Evolutionary conservation across 2,113 vertebrate species (phyloP), one percentile per base, ranked within the genome.

Genomic region (Ceyx cyanopectus): DNA sequence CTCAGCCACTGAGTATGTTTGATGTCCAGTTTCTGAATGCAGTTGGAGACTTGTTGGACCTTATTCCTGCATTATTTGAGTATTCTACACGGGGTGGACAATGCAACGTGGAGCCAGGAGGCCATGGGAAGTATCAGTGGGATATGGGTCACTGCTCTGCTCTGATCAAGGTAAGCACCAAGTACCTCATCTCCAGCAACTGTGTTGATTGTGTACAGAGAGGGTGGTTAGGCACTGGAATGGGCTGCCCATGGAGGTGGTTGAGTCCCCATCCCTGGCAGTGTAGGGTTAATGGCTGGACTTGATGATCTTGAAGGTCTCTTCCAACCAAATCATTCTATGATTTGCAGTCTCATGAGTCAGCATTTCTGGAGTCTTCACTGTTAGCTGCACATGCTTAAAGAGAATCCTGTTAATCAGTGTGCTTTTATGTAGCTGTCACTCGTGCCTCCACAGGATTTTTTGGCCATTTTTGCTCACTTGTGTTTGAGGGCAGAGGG

Each of bases 71-170:
- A 1, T 66, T 99, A 68, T 97, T 97, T 50, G 97, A 97, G 11
- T 37, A 50, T n/a, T 87, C 94, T 54, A 26, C 78, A 27, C 56
- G 85, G 26, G 37, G 89, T 54, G 46, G 75, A 41, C 82, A 94
- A 21, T 94, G 90, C 41, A 34, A 30, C 3, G 30, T 4, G 14
- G 92, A 88, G 48, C 53, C 94, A 57, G 92, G 94, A 68, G 5
- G 81, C 81, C 88, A 95, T 94, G 94, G 95, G 58, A 92, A 97
- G 20, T 94, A 96, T 14, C 94, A 95, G 67, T 96, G 98, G 81
- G 98, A 98, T 56, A 99, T 99, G 98, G 99, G 98, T 9, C 99
- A 99, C 95, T 99, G 99, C 94, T 99, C 99, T 48, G 99, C 99
- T 8, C 98, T 99, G 45, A 99, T 99, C 77, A 99, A 99, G 99